Evolutionary conservation across 64 coral and sea anemone species (phyloP), one percentile per base, ranked within the genome.

Genomic region (Montipora efflorescens): DNA sequence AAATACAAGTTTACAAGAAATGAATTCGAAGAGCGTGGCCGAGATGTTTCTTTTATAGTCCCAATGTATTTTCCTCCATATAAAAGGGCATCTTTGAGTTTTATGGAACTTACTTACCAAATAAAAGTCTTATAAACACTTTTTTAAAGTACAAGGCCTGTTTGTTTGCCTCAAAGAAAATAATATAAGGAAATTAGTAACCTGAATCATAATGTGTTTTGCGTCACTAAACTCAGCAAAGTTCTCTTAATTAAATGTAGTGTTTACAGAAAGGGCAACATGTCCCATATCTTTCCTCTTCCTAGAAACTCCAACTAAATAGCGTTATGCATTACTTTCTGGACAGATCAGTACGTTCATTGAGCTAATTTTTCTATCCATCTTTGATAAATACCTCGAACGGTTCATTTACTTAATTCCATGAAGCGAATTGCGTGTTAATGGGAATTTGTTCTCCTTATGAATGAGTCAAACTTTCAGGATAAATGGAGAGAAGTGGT

Each of bases 331-430:
- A 51, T 79, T 79, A 79, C 6, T 52, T 1, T 49, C 8, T 5
- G 46, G 4, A 79, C 12, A 20, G 47, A 4, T 79, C 4, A 79
- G 5, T 1, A 15, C 16, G 45, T 48, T 19, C 5, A 19, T 79
- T 48, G 18, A 9, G 3, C 8, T 36, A 52, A 11, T 82, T 61
- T 82, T 23, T 3, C 8, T 52, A 36, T 68, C 22, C 59, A 67
- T 67, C 5, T 7, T 16, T 67, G 9, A 5, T 44, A 36, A 19
- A n/a, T 15, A 47, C 8, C 7, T 8, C n/a, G 14, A 47, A 0
- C 14, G 1, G 81, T 67, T 84, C 67, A 59, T 84, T 84, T 84
- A 84, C 81, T 47, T 47, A 23, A 67, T 47, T 11, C 68, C 23
- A 67, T 23, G 58, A 67, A 43, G 61, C 28, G 8, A 66, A 84